Evolutionary conservation across 2,797 vertebrate species (phyloP).

Genomic region (Steatocranus sp.): DNA sequence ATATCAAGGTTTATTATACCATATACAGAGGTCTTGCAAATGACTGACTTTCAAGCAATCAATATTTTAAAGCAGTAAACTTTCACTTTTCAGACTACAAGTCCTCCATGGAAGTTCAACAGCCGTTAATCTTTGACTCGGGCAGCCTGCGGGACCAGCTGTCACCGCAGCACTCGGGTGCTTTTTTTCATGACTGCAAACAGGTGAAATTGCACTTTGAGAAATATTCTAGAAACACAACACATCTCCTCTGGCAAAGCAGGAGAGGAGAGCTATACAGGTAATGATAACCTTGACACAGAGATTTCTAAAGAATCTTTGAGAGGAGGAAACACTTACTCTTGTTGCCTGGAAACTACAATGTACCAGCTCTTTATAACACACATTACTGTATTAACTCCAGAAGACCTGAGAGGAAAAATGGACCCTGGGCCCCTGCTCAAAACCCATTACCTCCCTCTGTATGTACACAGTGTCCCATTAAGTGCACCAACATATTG

Average conservation of each 20-base stretch:
- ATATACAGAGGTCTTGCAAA: not conserved
- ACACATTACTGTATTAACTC: not conserved
- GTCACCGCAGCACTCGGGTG: not conserved
- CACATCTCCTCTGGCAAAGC: not conserved
- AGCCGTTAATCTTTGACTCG: conserved; percentile 19
- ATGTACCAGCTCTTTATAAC: not conserved
- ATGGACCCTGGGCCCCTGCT: not conserved
- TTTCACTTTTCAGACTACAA: conserved; percentile 17
- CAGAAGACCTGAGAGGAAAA: not conserved
- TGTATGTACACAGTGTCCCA: not conserved
- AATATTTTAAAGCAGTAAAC: conserved; percentile 38
- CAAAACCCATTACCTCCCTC: not conserved
- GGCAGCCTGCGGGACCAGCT: conserved; percentile 18
- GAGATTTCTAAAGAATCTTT: not conserved
- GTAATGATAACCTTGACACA: not conserved
- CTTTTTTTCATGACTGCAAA: not conserved
- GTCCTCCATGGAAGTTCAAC: not conserved
- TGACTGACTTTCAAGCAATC: conserved; percentile 2
- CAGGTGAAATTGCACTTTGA: conserved; percentile 11
- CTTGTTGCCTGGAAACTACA: not conserved
- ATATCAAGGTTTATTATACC: not conserved
- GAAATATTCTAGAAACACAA: not conserved
- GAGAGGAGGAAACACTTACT: not conserved
- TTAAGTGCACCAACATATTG: not conserved
- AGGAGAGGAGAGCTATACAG: not conserved